Base-by-base conservation (phyloP, 2,888 invertebrate species). In the Diarsia dahlii region DNA sequence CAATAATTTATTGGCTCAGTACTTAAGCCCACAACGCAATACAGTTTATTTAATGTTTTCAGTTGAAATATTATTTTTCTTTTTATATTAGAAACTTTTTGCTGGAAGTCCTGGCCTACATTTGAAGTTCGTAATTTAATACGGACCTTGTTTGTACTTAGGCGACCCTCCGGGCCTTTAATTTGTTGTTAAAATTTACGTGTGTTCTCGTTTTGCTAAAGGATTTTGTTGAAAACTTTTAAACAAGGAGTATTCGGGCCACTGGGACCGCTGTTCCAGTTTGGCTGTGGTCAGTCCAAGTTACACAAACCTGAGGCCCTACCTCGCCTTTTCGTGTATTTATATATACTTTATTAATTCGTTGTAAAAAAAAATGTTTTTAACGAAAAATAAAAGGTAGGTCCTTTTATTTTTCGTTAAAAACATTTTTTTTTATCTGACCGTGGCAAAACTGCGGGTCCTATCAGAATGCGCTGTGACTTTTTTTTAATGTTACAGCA, bases 21-120 rank as follows among this genome's bases (percentile, higher is more conserved):
- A 45, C 65, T 81, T 70, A 70, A 45, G 62, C 39, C 23, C 76
- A 85, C 48, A 23, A 48, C 74, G 50, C 34, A 63, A 45, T 70
- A 52, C n/a, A 9, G 4, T 74, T 81, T 34, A 54, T 58, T 70
- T 81, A 34, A 54, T 58, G 34, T 5, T 54, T 60, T n/a, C 20
- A 12, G 15, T 54, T 39, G 10, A 12, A 71, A 23, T 62, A 34
- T 71, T 56, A 50, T 64, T 60, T 83, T 79, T 6, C 1, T 63
- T 79, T 52, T 58, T 67, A 6, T 63, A 1, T 56, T 63, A 23
- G 8, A 2, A 68, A 56, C 0, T 56, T 80, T 68, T 34, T 12
- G 45, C 13, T 68, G 3, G 3, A 3, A 62, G 13, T 20, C 1
- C 34, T 54, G 64, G n/a, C 81, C 80, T n/a, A 68, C 10, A 63